Percentiles rank a stretch among this genome's conserved stretches.
phyloP scores from a whole-genome alignment of 2,797 vertebrate species.

The Urophycis tenuis region DNA sequence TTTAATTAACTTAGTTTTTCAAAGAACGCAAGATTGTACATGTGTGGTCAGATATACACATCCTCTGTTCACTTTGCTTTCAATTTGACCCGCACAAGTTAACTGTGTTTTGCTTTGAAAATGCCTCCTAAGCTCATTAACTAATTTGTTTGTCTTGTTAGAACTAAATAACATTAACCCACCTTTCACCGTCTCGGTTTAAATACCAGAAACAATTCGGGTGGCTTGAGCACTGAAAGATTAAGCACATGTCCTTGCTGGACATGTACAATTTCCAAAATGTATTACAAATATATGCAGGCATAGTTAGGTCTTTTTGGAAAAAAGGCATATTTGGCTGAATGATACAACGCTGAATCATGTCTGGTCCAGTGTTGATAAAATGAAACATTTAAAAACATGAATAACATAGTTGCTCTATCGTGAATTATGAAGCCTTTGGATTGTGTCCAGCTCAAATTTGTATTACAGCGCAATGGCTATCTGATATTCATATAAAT shows the following conservation, averaged over 20 bases:
- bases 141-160: background rate
- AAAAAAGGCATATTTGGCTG: background rate
- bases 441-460: no score
- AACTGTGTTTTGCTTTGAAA: background rate
- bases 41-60: background rate
- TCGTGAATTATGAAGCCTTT: no score
- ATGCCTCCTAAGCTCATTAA: no score
- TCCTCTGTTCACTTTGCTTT: background rate
- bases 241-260: background rate
- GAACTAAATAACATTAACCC: background rate
- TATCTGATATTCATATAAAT: no score
- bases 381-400: no score
- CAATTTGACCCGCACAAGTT: background rate
- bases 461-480: no score
- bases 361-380: background rate
- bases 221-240: background rate
- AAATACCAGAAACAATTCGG: slow-evolving; percentile 1
- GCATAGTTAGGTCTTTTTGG: background rate
- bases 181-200: slow-evolving; percentile 5
- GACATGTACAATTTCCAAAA: background rate
- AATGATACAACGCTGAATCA: background rate
- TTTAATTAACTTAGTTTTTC: background rate
- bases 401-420: no score
- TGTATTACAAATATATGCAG: background rate
- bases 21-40: background rate